Evolutionary conservation across 2,113 vertebrate species (phyloP).

Genomic region (Geothlypis trichas): DNA sequence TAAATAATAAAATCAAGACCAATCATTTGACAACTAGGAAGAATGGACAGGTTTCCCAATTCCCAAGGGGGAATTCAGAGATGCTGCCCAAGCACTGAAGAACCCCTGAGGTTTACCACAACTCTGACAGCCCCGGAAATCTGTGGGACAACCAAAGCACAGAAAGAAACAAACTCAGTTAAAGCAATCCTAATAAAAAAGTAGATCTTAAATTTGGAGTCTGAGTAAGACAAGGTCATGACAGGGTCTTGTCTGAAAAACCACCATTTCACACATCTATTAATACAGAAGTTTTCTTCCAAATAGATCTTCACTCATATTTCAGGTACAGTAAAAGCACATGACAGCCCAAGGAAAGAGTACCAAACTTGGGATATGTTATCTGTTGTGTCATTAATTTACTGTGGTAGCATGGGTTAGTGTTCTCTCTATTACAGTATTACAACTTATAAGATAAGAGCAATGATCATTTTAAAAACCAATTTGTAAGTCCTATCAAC

Average conservation of each 20-base stretch:
- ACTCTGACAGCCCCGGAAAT: not conserved
- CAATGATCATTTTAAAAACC: not conserved
- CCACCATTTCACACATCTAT: not conserved
- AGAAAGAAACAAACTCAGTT: not conserved
- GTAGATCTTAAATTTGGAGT: not conserved
- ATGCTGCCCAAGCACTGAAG: not conserved
- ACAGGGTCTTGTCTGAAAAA: not conserved
- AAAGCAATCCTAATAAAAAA: not conserved
- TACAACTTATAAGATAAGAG: not conserved
- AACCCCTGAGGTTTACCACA: not conserved
- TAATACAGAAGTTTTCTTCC: not conserved
- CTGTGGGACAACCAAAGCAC: not conserved
- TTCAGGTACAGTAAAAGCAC: not conserved
- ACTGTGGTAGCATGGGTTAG: not conserved
- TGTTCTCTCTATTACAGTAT: not conserved
- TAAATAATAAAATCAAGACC: not conserved
- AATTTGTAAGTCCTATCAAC: not conserved
- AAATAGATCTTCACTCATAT: not conserved
- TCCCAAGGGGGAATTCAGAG: not conserved
- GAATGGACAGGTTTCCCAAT: not conserved
- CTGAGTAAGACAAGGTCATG: not conserved
- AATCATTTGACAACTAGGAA: not conserved
- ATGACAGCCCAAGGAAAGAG: not conserved
- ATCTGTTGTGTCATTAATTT: not conserved
- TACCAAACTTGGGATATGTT: not conserved